These are phyloP conservation scores for Cariama cristata DNA, from an alignment of 2,113 vertebrate genomes.

Conservation along the genomic window DNA sequence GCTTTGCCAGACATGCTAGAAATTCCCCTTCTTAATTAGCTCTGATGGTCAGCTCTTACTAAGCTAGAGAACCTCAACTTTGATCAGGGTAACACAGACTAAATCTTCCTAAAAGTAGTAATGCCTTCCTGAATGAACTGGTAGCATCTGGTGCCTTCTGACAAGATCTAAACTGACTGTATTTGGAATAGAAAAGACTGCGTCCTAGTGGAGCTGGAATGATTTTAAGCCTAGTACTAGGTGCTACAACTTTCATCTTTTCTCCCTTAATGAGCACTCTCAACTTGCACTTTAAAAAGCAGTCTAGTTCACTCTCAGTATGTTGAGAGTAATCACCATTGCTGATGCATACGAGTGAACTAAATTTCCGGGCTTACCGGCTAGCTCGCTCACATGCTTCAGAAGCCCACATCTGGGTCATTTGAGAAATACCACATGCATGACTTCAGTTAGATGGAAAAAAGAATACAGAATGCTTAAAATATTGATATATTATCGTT, in stretches of 20 bases:
- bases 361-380: not conserved
- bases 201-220: not conserved
- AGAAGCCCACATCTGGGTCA: not conserved
- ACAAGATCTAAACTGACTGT: not conserved
- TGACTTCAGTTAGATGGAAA: not conserved
- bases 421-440: fast-evolving
- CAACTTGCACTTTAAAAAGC: not conserved
- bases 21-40: not conserved
- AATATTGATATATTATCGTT: not conserved
- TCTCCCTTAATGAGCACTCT: not conserved
- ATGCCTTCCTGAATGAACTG: not conserved
- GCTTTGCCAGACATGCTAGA: not conserved
- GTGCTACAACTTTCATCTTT: too few species aligned
- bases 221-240: not conserved
- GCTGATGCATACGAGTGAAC: not conserved
- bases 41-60: not conserved
- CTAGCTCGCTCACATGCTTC: not conserved
- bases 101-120: not conserved
- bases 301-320: not conserved
- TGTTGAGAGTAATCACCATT: not conserved
- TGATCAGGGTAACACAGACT: not conserved
- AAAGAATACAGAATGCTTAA: not conserved
- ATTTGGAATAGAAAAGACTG: not conserved
- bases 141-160: not conserved
- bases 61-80: not conserved